Percentiles rank a stretch among this genome's conserved stretches.
These are phyloP conservation scores for Cardinalis cardinalis DNA, from an alignment of 2,113 vertebrate genomes.

Conservation along the genomic window DNA sequence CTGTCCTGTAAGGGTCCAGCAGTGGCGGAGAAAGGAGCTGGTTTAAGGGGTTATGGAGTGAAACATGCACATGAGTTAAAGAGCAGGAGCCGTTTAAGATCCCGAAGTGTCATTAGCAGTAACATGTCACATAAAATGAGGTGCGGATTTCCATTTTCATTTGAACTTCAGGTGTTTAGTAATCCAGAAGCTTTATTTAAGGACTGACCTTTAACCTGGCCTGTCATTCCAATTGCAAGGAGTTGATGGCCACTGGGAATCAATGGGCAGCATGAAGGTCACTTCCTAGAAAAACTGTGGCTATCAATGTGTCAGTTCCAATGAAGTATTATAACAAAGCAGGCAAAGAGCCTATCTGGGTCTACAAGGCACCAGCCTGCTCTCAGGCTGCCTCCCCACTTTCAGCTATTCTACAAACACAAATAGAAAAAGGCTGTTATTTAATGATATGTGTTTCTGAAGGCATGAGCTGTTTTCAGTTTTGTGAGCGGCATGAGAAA, in stretches of 20 bases:
- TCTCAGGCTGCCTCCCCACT: not conserved
- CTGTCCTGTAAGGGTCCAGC: not conserved
- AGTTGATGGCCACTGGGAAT: slow-evolving; percentile 81
- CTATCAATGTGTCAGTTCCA: slow-evolving; percentile 84
- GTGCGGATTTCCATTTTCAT: slow-evolving; percentile 82
- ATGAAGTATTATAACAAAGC: slow-evolving; percentile 82
- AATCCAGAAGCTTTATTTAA: slow-evolving; percentile 87
- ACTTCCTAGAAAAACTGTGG: slow-evolving; percentile 84
- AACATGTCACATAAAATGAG: slow-evolving; percentile 66
- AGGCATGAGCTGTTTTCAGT: not conserved
- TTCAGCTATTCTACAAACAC: not conserved
- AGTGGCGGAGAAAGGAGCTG: fast-evolving
- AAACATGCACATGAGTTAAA: not conserved
- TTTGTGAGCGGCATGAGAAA: not conserved
- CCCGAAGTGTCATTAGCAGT: slow-evolving; percentile 48
- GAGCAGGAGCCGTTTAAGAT: slow-evolving; percentile 40
- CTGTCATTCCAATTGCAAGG: slow-evolving; percentile 79
- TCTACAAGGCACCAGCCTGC: not conserved
- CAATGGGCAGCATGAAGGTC: slow-evolving; percentile 82
- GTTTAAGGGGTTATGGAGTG: not conserved
- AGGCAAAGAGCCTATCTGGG: slow-evolving; percentile 65
- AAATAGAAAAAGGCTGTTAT: slow-evolving; percentile 37
- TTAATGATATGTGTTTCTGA: not conserved
- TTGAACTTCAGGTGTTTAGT: slow-evolving; percentile 75
- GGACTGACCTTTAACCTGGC: slow-evolving; percentile 82